Evolutionary conservation across 1,140 invertebrate genomes (phyloP).

Genomic region (Tetramorium simillimum): DNA sequence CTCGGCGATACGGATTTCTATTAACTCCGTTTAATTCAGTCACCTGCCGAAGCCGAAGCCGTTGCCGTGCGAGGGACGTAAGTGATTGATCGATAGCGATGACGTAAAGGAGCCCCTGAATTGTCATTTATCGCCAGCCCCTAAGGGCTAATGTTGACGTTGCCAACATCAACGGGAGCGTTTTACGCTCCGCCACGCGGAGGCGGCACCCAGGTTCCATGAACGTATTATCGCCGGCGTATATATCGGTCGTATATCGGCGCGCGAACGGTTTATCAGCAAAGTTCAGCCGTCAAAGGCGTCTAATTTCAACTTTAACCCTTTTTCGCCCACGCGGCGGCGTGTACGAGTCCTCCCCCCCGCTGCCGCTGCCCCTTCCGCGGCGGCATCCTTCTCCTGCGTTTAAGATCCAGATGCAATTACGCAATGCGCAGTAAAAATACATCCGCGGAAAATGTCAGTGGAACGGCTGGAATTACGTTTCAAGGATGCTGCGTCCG

Average conservation of each 20-base stretch:
- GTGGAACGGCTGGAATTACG: conserved; percentile 55
- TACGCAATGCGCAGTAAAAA: conserved; percentile 64
- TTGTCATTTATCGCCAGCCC: not conserved
- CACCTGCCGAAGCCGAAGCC: not conserved
- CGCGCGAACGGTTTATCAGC: conserved; percentile 36
- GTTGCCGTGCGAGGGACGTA: not conserved
- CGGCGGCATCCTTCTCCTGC: not conserved
- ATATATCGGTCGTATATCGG: not conserved
- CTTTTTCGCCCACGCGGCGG: conserved; percentile 41
- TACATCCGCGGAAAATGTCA: conserved; percentile 70
- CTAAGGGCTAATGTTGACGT: conserved; percentile 19
- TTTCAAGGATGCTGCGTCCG: conserved; percentile 63
- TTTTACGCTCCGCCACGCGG: not conserved
- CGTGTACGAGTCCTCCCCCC: not conserved
- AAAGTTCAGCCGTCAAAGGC: conserved; percentile 50
- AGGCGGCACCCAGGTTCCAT: conserved; percentile 8
- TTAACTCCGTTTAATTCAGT: not conserved
- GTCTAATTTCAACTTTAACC: conserved; percentile 56
- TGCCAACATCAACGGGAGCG: conserved; percentile 15
- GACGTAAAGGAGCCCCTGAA: conserved; percentile 12
- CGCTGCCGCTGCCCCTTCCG: too few relatives aligned
- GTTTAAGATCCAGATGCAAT: conserved; percentile 45
- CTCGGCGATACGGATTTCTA: not conserved
- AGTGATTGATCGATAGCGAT: not conserved
- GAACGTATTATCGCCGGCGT: not conserved